phyloP scores from a whole-genome alignment of 92 coral and sea anemone species.

The Porites rus region DNA sequence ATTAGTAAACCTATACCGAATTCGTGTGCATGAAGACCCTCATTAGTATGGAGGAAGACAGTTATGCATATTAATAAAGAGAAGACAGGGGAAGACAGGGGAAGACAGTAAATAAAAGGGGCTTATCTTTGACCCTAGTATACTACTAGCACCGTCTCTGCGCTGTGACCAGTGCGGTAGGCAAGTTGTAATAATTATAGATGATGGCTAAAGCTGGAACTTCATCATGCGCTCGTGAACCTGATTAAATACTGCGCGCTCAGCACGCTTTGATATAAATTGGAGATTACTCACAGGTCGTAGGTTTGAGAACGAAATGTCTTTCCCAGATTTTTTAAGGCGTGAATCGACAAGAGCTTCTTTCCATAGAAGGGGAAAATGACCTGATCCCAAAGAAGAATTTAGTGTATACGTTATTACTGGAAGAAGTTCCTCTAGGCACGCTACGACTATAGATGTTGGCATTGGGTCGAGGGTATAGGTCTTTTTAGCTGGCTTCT shows the following conservation, averaged over 20 bases:
- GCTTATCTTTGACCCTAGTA: too few relatives aligned
- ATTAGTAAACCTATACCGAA: too few relatives aligned
- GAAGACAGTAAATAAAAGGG: too few relatives aligned
- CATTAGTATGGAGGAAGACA: too few relatives aligned
- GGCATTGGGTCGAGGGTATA: conserved; percentile 56
- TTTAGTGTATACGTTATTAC: conserved; percentile 48
- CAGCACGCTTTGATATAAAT: neutral
- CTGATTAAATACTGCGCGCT: neutral
- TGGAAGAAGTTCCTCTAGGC: conserved; percentile 37
- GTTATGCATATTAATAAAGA: too few relatives aligned
- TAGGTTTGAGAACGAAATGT: neutral
- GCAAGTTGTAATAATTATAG: neutral
- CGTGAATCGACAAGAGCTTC: neutral
- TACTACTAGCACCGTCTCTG: too few relatives aligned
- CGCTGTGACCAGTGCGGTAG: neutral
- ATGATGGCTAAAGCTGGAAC: neutral
- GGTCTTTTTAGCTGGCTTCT: conserved; percentile 58
- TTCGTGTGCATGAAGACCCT: too few relatives aligned
- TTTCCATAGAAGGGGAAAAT: neutral
- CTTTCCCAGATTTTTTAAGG: conserved; percentile 1
- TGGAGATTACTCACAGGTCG: neutral
- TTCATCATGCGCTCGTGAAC: neutral
- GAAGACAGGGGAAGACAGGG: neutral
- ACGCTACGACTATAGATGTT: conserved; percentile 43
- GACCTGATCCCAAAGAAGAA: conserved; percentile 20